Evolutionary conservation across 2,888 invertebrate species (phyloP).

Genomic region (Callimorpha dominula): DNA sequence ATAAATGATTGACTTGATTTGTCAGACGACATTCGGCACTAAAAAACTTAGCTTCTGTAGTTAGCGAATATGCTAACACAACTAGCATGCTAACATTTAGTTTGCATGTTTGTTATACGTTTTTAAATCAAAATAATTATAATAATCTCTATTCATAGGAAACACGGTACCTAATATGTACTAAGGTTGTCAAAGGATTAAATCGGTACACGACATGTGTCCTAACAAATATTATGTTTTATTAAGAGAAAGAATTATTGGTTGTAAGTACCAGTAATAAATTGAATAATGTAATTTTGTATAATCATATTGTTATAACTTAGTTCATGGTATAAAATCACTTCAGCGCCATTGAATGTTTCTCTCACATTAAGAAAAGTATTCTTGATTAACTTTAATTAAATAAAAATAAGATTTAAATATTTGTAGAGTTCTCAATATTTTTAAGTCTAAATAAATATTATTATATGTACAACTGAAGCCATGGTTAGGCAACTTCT

Average conservation of each 20-base stretch:
- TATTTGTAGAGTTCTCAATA: no score
- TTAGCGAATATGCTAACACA: not conserved
- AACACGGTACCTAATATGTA: not conserved
- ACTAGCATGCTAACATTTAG: not conserved
- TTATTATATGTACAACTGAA: no score
- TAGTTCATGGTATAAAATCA: no score
- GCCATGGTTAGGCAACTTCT: no score
- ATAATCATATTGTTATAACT: not conserved
- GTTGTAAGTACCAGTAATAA: not conserved
- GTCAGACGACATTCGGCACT: no score
- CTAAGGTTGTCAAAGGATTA: not conserved
- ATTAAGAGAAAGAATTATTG: not conserved
- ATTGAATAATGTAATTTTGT: not conserved
- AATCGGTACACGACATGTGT: not conserved
- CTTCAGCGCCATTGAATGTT: no score
- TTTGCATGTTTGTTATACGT: not conserved
- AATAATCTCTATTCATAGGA: not conserved
- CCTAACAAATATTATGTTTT: not conserved
- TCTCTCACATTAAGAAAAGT: no score
- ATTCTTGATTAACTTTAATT: no score
- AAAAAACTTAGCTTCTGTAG: not conserved
- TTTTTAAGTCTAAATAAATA: no score
- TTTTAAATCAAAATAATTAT: not conserved
- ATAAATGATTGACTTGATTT: no score
- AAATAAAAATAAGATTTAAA: no score